phyloP scores from a whole-genome alignment of 2,113 vertebrate species.

The Tinamus guttatus region DNA sequence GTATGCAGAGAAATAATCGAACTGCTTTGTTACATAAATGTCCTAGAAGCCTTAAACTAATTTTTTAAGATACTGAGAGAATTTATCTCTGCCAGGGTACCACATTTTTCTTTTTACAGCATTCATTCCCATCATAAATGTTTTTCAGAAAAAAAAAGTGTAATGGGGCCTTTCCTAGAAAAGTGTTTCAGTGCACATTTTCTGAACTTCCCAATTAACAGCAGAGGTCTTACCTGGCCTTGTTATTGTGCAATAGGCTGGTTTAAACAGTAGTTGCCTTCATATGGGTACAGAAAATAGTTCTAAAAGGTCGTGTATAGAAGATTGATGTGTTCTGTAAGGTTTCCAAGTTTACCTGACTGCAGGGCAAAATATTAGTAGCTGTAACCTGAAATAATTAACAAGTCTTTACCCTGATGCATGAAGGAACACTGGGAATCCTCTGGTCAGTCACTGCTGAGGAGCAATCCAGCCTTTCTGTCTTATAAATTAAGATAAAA shows the following conservation, averaged over 20 bases:
- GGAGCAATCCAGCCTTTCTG: not conserved
- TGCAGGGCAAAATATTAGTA: not conserved
- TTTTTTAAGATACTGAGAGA: not conserved
- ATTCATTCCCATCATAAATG: not conserved
- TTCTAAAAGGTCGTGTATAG: not conserved
- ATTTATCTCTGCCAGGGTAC: not conserved
- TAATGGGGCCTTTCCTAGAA: not conserved
- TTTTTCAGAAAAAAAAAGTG: not conserved
- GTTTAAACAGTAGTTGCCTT: fast-evolving
- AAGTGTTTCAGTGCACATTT: not conserved
- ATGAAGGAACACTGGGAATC: not conserved
- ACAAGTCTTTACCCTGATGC: not conserved
- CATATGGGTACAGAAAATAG: not conserved
- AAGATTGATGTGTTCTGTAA: not conserved
- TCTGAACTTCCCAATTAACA: not conserved
- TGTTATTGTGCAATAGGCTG: not conserved
- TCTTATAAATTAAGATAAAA: not conserved
- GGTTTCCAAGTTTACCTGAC: not conserved
- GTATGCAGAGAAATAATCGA: not conserved
- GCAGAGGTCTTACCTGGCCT: not conserved
- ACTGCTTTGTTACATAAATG: fast-evolving
- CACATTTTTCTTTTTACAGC: not conserved
- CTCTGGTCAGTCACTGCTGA: not conserved
- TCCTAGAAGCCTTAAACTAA: not conserved
- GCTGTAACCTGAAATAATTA: not conserved